Percentiles rank a stretch among this genome's conserved stretches.
Conservation (phyloP, 2,888 invertebrate species). For the Ethmia dodecea region DNA sequence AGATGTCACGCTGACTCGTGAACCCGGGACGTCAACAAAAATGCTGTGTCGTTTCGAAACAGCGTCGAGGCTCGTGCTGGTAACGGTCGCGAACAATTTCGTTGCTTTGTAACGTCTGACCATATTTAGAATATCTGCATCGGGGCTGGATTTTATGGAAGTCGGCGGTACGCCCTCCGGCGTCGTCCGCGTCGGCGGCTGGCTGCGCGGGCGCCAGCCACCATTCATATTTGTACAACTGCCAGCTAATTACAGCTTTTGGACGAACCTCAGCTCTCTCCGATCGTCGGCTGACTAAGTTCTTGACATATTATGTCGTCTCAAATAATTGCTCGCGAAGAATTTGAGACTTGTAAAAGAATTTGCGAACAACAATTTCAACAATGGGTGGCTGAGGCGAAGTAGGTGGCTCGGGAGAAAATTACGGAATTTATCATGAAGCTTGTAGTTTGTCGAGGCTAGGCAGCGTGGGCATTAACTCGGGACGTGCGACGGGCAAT, state of each 20-base stretch:
- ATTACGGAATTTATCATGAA: conserved; percentile 34
- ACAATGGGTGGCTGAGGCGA: conserved; percentile 23
- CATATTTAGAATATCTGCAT: conserved; percentile 23
- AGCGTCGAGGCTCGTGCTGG: conserved; percentile 1
- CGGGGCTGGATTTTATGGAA: conserved; percentile 30
- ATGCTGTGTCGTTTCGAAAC: conserved; percentile 15
- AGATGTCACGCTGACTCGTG: conserved; percentile 45
- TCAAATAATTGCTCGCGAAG: conserved; percentile 31
- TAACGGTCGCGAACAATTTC: conserved; percentile 10
- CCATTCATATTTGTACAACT: conserved; percentile 69
- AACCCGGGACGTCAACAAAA: conserved; percentile 29
- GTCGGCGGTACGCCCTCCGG: conserved; percentile 33
- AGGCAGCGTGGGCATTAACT: conserved; percentile 28
- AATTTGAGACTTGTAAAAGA: conserved; percentile 19
- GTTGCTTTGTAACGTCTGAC: conserved; percentile 12
- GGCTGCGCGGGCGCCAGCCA: conserved; percentile 28
- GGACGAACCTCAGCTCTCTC: conserved; percentile 27
- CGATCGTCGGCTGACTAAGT: conserved; percentile 57
- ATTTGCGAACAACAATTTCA: conserved; percentile 15
- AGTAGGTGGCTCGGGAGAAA: conserved; percentile 25
- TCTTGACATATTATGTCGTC: conserved; percentile 55
- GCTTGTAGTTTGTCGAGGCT: conserved; percentile 10
- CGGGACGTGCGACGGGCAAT: conserved; percentile 35
- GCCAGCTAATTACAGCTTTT: conserved; percentile 58
- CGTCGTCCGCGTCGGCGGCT: conserved; percentile 20